Percentiles rank a stretch among this genome's conserved stretches.
phyloP scores from a whole-genome alignment of 2,113 vertebrate genomes.

The Gallinago undulata region DNA sequence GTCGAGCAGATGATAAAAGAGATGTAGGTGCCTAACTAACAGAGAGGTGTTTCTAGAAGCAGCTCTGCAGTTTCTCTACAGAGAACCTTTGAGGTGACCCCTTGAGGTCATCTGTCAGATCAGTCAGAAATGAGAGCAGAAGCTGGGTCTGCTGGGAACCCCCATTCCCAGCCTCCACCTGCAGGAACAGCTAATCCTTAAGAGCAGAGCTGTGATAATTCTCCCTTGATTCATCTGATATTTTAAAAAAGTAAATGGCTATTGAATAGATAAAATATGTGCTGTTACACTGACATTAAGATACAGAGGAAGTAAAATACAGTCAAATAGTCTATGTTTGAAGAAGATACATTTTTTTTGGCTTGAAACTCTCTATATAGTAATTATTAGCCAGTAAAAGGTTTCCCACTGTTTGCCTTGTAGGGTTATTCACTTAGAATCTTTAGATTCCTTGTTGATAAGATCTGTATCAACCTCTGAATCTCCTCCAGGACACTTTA shows the following conservation, averaged over 20 bases:
- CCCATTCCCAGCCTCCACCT: neutral
- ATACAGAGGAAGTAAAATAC: neutral
- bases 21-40: neutral
- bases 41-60: neutral
- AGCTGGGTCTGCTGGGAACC: neutral
- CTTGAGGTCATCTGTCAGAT: neutral
- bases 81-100: neutral
- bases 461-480: neutral
- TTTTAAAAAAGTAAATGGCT: neutral
- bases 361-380: neutral
- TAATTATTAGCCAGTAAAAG: neutral
- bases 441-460: neutral
- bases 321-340: neutral
- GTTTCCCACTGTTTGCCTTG: neutral
- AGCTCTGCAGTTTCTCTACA: neutral
- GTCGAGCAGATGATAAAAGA: conserved; percentile 8
- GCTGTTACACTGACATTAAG: neutral
- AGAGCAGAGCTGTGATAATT: neutral
- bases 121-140: neutral
- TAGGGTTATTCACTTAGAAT: neutral
- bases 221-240: neutral
- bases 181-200: neutral
- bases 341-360: neutral
- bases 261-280: neutral
- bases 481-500: neutral